Evolutionary conservation across 35 echinoderm and acorn worm genomes (phyloP).

Genomic region (Hemicentrotus pulcherrimus): DNA sequence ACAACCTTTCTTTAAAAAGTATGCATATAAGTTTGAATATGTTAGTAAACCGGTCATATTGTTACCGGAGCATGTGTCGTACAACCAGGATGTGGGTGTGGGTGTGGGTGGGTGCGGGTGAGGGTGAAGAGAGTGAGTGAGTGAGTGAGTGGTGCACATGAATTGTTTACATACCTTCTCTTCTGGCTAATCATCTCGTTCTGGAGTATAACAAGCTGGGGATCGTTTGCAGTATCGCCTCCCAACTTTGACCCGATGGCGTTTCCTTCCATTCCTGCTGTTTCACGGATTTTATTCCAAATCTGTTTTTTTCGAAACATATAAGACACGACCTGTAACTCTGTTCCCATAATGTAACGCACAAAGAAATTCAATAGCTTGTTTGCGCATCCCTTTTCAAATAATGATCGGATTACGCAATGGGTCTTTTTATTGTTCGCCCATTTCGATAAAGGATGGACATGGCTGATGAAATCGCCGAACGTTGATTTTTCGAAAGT

Average conservation of each 20-base stretch:
- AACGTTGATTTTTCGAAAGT: too few species aligned
- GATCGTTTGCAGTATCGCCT: constrained; percentile 28
- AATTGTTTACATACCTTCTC: constrained; percentile 19
- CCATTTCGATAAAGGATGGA: too few species aligned
- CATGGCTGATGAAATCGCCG: too few species aligned
- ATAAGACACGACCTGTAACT: neutral
- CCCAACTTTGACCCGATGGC: constrained; percentile 20
- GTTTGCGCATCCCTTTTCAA: neutral
- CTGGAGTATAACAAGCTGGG: constrained; percentile 38
- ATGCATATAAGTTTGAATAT: too few species aligned
- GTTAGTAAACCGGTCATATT: neutral
- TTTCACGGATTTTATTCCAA: constrained; percentile 62
- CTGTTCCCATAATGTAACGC: too few species aligned
- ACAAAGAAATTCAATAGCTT: neutral
- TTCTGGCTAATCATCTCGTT: constrained; percentile 64
- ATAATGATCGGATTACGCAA: neutral
- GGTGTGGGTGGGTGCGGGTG: neutral
- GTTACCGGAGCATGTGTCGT: neutral
- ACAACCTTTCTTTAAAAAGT: neutral
- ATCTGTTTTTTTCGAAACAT: constrained; percentile 15
- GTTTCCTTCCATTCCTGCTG: constrained; percentile 52
- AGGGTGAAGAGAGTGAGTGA: neutral
- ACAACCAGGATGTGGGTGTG: neutral
- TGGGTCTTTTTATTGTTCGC: neutral
- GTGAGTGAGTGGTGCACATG: neutral